These are phyloP conservation scores for Aphaenogaster rudis DNA, from an alignment of 1,140 invertebrate genomes.

Conservation along the genomic window DNA sequence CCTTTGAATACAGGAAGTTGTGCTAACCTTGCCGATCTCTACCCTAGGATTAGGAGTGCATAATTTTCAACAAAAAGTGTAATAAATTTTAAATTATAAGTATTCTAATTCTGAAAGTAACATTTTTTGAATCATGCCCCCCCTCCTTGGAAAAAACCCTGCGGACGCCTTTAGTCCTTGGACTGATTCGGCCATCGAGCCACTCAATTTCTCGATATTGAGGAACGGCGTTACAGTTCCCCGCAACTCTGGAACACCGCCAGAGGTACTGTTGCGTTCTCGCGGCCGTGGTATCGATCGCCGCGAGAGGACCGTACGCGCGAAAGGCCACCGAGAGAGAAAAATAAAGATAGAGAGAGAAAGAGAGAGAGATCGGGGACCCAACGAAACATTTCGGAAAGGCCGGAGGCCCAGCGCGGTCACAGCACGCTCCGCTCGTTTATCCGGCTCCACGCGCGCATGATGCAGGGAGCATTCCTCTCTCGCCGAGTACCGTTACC, in stretches of 20 bases:
- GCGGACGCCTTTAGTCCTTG: too few relatives aligned
- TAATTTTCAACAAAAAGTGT: too few relatives aligned
- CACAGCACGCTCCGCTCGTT: conserved; percentile 32
- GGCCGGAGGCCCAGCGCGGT: conserved; percentile 14
- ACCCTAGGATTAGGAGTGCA: too few relatives aligned
- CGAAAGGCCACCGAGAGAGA: not conserved
- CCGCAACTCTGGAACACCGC: conserved; percentile 2
- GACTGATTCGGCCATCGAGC: not conserved
- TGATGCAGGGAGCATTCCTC: conserved; percentile 42
- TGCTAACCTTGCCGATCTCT: too few relatives aligned
- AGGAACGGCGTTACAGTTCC: not conserved
- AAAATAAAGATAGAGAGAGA: not conserved
- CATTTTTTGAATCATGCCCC: too few relatives aligned
- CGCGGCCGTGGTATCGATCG: conserved; percentile 31
- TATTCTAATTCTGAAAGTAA: too few relatives aligned
- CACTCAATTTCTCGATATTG: conserved; percentile 4
- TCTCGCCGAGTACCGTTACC: conserved; percentile 65
- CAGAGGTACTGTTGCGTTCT: conserved; percentile 35
- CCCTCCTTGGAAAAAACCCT: too few relatives aligned
- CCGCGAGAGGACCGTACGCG: not conserved
- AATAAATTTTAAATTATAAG: too few relatives aligned
- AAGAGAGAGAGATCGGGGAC: not conserved
- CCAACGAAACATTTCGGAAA: conserved; percentile 49
- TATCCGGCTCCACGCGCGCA: conserved; percentile 22
- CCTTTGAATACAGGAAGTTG: too few relatives aligned